These are phyloP conservation scores for Poliocrania exsul DNA, from an alignment of 2,797 vertebrate genomes.

Conservation along the genomic window DNA sequence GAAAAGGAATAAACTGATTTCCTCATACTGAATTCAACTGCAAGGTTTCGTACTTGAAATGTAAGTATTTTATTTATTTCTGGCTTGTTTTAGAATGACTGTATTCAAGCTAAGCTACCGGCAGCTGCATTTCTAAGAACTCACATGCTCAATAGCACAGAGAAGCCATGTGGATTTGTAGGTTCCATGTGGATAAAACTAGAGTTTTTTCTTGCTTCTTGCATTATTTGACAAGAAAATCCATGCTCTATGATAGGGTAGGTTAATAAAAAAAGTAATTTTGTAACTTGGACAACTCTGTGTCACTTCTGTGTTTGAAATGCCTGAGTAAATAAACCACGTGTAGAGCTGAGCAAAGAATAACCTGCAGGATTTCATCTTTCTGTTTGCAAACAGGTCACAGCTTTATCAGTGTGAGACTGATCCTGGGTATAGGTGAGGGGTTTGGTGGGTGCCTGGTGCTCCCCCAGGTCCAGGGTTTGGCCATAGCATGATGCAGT, in stretches of 20 bases:
- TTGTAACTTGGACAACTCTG: slow-evolving; percentile 11
- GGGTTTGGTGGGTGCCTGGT: neutral
- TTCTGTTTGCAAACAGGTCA: neutral
- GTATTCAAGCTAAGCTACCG: slow-evolving; percentile 9
- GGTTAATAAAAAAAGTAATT: slow-evolving; percentile 47
- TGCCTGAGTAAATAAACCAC: neutral
- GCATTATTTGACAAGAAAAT: slow-evolving; percentile 35
- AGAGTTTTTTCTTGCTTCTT: slow-evolving; percentile 30
- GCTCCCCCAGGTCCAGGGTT: neutral
- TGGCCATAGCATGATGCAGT: neutral
- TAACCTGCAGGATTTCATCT: neutral
- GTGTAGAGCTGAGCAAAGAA: neutral
- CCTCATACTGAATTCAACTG: slow-evolving; percentile 79
- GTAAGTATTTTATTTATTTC: slow-evolving; percentile 95
- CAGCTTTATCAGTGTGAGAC: neutral
- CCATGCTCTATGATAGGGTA: slow-evolving; percentile 9
- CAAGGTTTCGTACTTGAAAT: slow-evolving; percentile 87
- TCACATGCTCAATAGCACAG: neutral
- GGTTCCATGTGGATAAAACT: neutral
- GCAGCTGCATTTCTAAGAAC: neutral
- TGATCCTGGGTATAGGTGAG: neutral
- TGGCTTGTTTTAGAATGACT: slow-evolving; percentile 46
- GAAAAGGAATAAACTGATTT: slow-evolving; percentile 71
- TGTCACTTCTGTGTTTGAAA: neutral
- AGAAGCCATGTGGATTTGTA: slow-evolving; percentile 11